Evolutionary conservation across 2,113 vertebrate species (phyloP), one percentile per base, ranked within the genome.

Genomic region (Nesogale talazaci): DNA sequence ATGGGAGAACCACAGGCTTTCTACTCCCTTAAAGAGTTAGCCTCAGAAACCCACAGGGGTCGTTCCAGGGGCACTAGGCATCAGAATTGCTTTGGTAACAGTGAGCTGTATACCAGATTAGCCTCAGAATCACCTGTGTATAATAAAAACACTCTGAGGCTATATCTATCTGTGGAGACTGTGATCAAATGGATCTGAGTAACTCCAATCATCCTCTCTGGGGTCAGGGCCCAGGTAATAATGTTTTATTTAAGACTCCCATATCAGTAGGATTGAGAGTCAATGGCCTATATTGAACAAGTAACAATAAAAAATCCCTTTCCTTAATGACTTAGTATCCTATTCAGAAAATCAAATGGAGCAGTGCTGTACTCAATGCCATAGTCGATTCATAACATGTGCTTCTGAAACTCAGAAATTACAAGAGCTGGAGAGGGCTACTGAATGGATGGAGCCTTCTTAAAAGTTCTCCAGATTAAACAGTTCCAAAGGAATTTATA

Each of bases 381-480:
- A 83, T 11, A 72, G 31, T n/a, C 46, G 42, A 42, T 52, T 77
- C 40, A 67, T 93, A 86, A 56, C 23, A 84, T 81, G 23, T 69
- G 6, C 65, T 93, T 65, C 5, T 17, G 27, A 40, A 72, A n/a
- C 36, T 80, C 36, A 31, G 20, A 42, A 25, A 31, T 67, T 84
- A 40, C 4, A 65, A 31, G 83, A 15, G 1, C 38, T 38, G 78
- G 27, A 20, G 23, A 57, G 2, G 4, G 27, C 2, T 3, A 89
- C 6, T 85, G 57, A 56, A 61, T 79, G 34, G 23, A 75, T 63
- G 23, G 86, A 59, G 52, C 42, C 36, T 11, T 34, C 76, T 67
- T 75, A 81, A 36, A 78, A 42, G 84, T 29, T 86, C 96, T 94
- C 82, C 83, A 83, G 38, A 42, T 42, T 76, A 76, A 42, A 52